phyloP scores from a whole-genome alignment of 2,888 invertebrate species.

The Lacanobia oleracea region DNA sequence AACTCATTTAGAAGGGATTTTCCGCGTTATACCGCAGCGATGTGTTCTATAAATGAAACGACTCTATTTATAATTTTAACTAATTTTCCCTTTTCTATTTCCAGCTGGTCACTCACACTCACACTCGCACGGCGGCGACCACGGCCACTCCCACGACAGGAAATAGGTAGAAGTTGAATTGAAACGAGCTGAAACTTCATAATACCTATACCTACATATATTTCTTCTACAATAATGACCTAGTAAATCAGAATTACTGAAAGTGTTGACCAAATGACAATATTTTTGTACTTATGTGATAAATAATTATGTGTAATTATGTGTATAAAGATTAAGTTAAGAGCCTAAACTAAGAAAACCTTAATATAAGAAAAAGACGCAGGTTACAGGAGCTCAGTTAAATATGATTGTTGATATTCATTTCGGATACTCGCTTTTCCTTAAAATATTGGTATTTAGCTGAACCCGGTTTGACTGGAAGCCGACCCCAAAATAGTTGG shows the following conservation, averaged over 20 bases:
- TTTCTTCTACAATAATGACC: neutral
- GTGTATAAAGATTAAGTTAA: constrained; percentile 32
- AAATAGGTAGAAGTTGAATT: constrained; percentile 27
- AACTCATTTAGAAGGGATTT: neutral
- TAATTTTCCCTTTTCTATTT: constrained; percentile 59
- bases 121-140: constrained; percentile 71
- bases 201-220: neutral
- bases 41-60: neutral
- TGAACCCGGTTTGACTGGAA: too few relatives aligned
- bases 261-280: constrained; percentile 54
- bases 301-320: constrained; percentile 33
- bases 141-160: constrained; percentile 74
- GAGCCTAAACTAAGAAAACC: constrained; percentile 20
- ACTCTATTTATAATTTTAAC: constrained; percentile 4
- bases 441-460: neutral
- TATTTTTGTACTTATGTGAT: constrained; percentile 54
- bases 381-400: constrained; percentile 41
- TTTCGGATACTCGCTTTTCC: constrained; percentile 56
- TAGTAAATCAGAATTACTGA: constrained; percentile 19
- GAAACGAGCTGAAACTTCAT: neutral
- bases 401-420: constrained; percentile 35
- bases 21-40: neutral
- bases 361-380: constrained; percentile 38
- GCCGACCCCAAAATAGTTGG: too few relatives aligned
- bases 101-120: constrained; percentile 80